Evolutionary conservation across 2,888 invertebrate genomes (phyloP), one percentile per base, ranked within the genome.

Genomic region (Mantis religiosa): DNA sequence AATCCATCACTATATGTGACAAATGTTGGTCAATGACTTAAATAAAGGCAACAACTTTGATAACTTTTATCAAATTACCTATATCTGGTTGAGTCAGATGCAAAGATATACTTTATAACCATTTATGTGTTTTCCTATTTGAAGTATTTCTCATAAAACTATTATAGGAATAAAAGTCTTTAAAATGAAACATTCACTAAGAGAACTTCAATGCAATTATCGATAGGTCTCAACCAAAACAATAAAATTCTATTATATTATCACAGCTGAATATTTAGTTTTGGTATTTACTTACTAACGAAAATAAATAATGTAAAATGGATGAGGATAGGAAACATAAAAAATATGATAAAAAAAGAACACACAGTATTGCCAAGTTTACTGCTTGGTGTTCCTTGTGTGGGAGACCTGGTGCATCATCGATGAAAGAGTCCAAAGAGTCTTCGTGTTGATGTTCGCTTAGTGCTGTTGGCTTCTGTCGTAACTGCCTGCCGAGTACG

Each of bases 361-460:
- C 41, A 28, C 34, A 87, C 15, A 87, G 28, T 47, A 47, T 85
- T 27, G 25, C 27, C 85, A 54, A 47, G 27, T 27, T 7, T 34
- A 41, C 15, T 14, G 85, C 12, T 28, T 47, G 27, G 27, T 85
- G 28, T 71, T 71, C 54, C 54, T 71, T 71, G 54, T 71, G 54
- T 20, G 20, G 20, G 20, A 30, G 20, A 84, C 30, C 9, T 84
- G 84, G 81, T 30, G 6, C n/a, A 88, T 90, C 89, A 95, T 93
- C 95, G 94, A 91, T 94, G 94, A 92, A 94, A 95, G 91, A 94
- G 93, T 90, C 94, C 93, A 92, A 93, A 93, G 91, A 93, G 93
- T 92, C 88, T 93, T 92, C 90, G 93, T 92, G 92, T 92, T 82
- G 93, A 92, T 28, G 92, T 91, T 0, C 93, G 93, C 88, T 94